Base-by-base conservation (phyloP, 2,888 invertebrate species). In the Nephrocerus scutellatus region DNA sequence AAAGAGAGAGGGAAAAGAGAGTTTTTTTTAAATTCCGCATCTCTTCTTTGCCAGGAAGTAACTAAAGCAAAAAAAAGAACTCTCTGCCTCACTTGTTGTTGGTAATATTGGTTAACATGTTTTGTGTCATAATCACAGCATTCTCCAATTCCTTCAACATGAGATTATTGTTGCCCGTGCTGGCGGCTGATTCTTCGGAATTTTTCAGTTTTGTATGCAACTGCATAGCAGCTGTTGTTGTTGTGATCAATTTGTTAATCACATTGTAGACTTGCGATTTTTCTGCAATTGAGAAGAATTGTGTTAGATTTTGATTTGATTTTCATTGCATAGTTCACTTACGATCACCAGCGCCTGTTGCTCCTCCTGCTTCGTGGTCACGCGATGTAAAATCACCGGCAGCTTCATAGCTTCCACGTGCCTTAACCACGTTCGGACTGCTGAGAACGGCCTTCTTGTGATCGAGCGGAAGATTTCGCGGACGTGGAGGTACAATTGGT, bases 381-480 rank as follows among this genome's bases (percentile, higher is more conserved):
- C 63, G 65, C 26, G 54, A 39, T 29, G 47, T 41, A 23, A 47
- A 39, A 22, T 57, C 60, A 25, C 62, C 63, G 3, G 42, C 37
- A 26, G 56, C 20, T 40, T 66, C 66, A 39, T 54, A 55, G 25
- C 44, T 54, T 31, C 62, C 54, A 26, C 60, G 56, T 40, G 53
- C 48, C 35, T 61, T 62, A 4, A 44, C 51, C 30, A 51, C 52
- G 54, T 53, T 53, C 14, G 62, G 55, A 43, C 53, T 56, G 29
- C 53, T 59, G 36, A 56, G 44, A 25, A 60, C 38, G 48, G 63
- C 57, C 44, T 48, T 62, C 40, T 67, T 71, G 47, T 76, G 74
- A 55, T 83, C 83, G 8, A 77, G 74, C 21, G 76, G 76, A 36
- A 78, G 74, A 34, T 80, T 79, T 34, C 82, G 66, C 1, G 80